Conservation (phyloP, 35 echinoderm and acorn worm genomes). For the Eucidaris tribuloides region DNA sequence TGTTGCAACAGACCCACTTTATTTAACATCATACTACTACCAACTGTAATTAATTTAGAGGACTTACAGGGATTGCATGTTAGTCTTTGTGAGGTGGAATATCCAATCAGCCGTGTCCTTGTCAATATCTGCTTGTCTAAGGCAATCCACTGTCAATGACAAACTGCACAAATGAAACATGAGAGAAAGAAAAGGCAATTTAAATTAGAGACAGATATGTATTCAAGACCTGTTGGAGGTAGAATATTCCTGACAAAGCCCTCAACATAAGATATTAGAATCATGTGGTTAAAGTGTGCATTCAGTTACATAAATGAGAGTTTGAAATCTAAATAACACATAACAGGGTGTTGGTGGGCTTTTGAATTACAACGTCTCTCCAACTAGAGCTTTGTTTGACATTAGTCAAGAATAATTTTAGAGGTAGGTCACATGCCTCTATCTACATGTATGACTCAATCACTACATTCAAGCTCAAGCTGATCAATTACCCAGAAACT, state of each 20-base stretch:
- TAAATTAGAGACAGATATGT: background rate
- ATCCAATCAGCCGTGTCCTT: constrained; percentile 67
- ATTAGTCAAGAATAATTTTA: too few species aligned
- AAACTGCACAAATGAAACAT: constrained; percentile 37
- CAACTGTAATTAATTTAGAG: background rate
- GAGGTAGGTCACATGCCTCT: too few species aligned
- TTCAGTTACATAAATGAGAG: background rate
- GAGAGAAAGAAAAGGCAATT: background rate
- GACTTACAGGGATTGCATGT: constrained; percentile 94
- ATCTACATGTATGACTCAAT: too few species aligned
- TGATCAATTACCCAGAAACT: too few species aligned
- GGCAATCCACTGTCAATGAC: constrained; percentile 51
- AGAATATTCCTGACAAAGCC: background rate
- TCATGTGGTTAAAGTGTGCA: background rate
- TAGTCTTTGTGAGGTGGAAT: constrained; percentile 57
- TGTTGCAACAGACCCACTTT: background rate
- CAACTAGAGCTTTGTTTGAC: too few species aligned
- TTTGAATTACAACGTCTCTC: too few species aligned
- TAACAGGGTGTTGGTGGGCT: too few species aligned
- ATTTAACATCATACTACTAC: background rate
- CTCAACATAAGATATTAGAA: background rate
- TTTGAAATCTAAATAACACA: background rate
- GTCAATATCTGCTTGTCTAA: constrained; percentile 42
- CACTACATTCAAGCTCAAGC: too few species aligned
- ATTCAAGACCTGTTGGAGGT: background rate